A percentile compares a stretch with the other conserved stretches of the same genome.
These are phyloP conservation scores for Magallana gigas DNA, from an alignment of 1,140 invertebrate genomes.

Conservation along the genomic window DNA sequence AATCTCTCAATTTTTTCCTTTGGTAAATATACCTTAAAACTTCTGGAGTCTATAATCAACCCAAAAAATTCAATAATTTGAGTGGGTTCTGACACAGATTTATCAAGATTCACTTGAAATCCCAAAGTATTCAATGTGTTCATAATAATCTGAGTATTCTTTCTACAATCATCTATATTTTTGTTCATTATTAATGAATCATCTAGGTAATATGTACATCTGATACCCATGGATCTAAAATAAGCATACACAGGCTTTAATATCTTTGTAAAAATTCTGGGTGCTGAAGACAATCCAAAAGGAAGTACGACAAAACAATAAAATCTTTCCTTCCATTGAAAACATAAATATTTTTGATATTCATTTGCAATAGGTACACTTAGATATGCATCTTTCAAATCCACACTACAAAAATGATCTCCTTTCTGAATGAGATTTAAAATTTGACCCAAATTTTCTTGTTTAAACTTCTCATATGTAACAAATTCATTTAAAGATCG, in stretches of 20 bases:
- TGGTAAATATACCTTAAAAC: background rate
- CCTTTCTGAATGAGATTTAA: slow-evolving; percentile 39
- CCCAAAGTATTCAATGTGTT: slow-evolving; percentile 2
- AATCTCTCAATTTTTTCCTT: slow-evolving; percentile 1
- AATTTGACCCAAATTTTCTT: background rate
- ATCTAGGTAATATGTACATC: slow-evolving; percentile 12
- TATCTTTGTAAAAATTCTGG: slow-evolving; percentile 47
- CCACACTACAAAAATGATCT: slow-evolving; percentile 48
- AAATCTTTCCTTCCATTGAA: background rate
- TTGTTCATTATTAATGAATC: background rate
- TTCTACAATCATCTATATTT: background rate
- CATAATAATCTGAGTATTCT: background rate
- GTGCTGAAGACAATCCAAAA: slow-evolving; percentile 48
- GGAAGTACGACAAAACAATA: slow-evolving; percentile 47
- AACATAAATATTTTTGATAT: slow-evolving; percentile 44
- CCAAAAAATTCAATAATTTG: slow-evolving; percentile 16
- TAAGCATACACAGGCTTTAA: slow-evolving; percentile 43
- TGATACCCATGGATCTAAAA: slow-evolving; percentile 34
- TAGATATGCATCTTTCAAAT: slow-evolving; percentile 52
- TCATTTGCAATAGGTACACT: background rate
- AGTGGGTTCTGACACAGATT: slow-evolving; percentile 10
- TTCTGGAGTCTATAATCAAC: background rate
- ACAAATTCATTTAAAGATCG: too few relatives aligned
- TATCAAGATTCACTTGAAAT: slow-evolving; percentile 30
- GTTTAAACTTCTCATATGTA: too few relatives aligned